These are phyloP conservation scores for Mirza zaza DNA, from an alignment of 2,113 vertebrate species.

Conservation along the genomic window DNA sequence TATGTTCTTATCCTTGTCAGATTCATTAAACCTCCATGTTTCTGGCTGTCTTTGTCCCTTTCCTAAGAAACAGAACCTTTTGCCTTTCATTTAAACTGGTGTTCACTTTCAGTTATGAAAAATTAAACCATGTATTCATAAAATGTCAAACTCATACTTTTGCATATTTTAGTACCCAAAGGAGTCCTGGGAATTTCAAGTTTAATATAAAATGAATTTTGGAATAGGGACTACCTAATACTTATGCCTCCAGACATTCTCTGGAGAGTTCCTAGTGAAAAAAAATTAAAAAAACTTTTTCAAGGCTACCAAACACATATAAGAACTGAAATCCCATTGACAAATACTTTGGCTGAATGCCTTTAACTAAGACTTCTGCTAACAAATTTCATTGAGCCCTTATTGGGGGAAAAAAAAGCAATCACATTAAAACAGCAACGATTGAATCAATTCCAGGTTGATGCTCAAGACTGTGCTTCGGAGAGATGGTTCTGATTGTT, in stretches of 20 bases:
- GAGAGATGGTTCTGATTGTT: constrained; percentile 30
- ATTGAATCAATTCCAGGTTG: constrained; percentile 38
- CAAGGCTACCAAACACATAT: constrained; percentile 57
- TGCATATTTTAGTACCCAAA: constrained; percentile 56
- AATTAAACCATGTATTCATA: constrained; percentile 31
- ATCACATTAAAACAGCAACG: constrained; percentile 43
- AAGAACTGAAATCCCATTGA: constrained; percentile 30
- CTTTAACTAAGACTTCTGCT: constrained; percentile 26
- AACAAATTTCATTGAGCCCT: constrained; percentile 60
- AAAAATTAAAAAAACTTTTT: neutral
- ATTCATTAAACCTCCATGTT: neutral
- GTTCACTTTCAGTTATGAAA: constrained; percentile 37
- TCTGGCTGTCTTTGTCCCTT: neutral
- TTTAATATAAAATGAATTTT: constrained; percentile 72
- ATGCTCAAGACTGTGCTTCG: neutral
- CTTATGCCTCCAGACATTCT: constrained; percentile 61
- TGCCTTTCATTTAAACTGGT: constrained; percentile 64
- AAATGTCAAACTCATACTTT: constrained; percentile 57
- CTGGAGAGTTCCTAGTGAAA: constrained; percentile 39
- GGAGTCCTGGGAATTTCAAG: constrained; percentile 59
- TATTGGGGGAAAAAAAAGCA: constrained; percentile 33
- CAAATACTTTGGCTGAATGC: constrained; percentile 59
- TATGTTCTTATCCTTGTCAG: constrained; percentile 34
- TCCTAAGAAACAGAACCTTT: constrained; percentile 13
- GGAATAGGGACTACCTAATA: constrained; percentile 12